Conservation (phyloP, 2,113 vertebrate species). For the Hassar affinis region DNA sequence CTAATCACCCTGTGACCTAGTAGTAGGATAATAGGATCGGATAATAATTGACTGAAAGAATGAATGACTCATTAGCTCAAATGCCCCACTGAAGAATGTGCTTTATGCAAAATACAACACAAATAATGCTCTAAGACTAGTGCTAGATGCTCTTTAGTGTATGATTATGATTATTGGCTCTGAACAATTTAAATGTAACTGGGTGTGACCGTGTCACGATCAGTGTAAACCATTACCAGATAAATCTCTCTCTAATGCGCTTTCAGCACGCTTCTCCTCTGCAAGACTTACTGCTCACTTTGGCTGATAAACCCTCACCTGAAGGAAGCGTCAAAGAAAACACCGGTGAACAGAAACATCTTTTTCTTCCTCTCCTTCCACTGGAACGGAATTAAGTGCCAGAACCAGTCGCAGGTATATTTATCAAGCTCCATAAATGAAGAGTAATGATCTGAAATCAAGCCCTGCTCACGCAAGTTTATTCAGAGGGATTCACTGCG, state of each 20-base stretch:
- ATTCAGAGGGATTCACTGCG: background rate
- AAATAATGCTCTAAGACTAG: no score
- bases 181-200: no score
- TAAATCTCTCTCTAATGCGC: background rate
- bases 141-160: no score
- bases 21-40: no score
- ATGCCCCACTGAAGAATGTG: no score
- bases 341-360: background rate
- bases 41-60: no score
- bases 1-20: background rate
- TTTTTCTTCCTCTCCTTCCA: background rate
- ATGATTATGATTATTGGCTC: no score
- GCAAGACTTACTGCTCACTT: background rate
- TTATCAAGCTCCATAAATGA: slow-evolving; percentile 15
- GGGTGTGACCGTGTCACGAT: no score
- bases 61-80: no score
- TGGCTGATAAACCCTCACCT: background rate
- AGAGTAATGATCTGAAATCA: slow-evolving; percentile 15
- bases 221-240: no score
- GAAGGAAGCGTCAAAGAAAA: background rate
- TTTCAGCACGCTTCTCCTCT: background rate
- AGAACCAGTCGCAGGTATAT: background rate
- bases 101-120: no score
- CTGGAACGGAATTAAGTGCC: slow-evolving; percentile 14
- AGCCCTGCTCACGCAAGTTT: background rate